Evolutionary conservation across 2,888 invertebrate species (phyloP), one percentile per base, ranked within the genome.

Genomic region (Caenorhabditis sp.): DNA sequence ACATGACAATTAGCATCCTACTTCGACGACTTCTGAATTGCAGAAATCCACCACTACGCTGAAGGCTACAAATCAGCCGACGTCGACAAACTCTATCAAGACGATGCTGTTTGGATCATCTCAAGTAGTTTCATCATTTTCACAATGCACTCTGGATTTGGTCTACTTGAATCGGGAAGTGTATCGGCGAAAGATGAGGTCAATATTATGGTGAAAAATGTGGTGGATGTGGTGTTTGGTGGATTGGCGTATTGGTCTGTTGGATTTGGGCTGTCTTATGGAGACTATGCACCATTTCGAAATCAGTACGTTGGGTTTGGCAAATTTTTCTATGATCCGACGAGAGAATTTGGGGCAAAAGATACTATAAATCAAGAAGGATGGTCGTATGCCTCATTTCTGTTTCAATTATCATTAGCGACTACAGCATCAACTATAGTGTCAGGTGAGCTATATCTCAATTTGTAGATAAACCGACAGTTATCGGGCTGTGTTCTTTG

Each of bases 161-260:
- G 86, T 53, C 78, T 86, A 31, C 67, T 86, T n/a, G 85, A 86
- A 70, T 83, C 83, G 21, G 86, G 86, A 52, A 79, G 84, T 64
- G 85, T 85, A 5, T 85, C 85, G 12, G 82, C 85, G 21, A 86
- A 86, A 76, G 85, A 86, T 61, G 86, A 86, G 54, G 78, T 85
- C 21, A 86, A 86, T 70, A 86, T 97, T 69, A 95, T 96, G 95
- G 94, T 96, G 93, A 96, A 96, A 89, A 92, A 95, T 0, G 82
- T 82, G 59, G 80, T 85, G 21, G 95, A 96, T 84, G 94, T 96
- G 61, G 93, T 94, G 0, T 91, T 96, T 23, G 95, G 95, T 1
- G 95, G 94, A 70, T 88, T 94, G 17, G 94, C 95, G 0, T 96
- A 95, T 89, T 97, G 96, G 96, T 91, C 94, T 43, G 94, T 95